These are phyloP conservation scores for Aphidius ervi DNA, from an alignment of 1,140 invertebrate species.

Conservation along the genomic window DNA sequence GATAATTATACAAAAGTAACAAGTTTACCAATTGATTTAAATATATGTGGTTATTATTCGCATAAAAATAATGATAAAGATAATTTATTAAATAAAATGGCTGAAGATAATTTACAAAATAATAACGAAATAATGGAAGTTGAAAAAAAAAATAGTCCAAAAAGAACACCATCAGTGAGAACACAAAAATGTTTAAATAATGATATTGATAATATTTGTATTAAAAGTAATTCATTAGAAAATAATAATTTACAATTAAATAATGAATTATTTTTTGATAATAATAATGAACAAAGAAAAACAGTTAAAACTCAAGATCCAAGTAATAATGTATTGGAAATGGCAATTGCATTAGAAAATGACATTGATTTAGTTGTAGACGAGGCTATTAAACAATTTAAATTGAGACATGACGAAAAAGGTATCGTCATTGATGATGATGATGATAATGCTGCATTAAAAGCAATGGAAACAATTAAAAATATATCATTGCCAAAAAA, in stretches of 20 bases:
- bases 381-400: slow-evolving; percentile 37
- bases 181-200: slow-evolving; percentile 26
- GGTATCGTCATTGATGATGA: neutral
- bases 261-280: neutral
- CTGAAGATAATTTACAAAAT: slow-evolving; percentile 16
- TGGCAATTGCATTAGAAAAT: slow-evolving; percentile 42
- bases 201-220: slow-evolving; percentile 1
- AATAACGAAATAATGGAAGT: slow-evolving; percentile 7
- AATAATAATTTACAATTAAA: neutral
- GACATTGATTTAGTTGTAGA: slow-evolving; percentile 39
- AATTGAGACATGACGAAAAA: slow-evolving; percentile 30
- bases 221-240: neutral
- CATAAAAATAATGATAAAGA: slow-evolving; percentile 10
- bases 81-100: slow-evolving; percentile 19
- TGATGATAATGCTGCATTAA: slow-evolving; percentile 21
- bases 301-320: slow-evolving; percentile 49
- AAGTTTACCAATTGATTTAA: slow-evolving; percentile 56
- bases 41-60: slow-evolving; percentile 42
- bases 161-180: slow-evolving; percentile 30
- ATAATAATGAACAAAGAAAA: slow-evolving; percentile 22
- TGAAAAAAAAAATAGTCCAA: neutral
- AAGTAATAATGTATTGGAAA: slow-evolving; percentile 38
- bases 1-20: slow-evolving; percentile 46
- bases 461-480: slow-evolving; percentile 26
- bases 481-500: slow-evolving; percentile 20